Conservation (phyloP, 2,113 vertebrate genomes). For the Elephantulus edwardii region DNA sequence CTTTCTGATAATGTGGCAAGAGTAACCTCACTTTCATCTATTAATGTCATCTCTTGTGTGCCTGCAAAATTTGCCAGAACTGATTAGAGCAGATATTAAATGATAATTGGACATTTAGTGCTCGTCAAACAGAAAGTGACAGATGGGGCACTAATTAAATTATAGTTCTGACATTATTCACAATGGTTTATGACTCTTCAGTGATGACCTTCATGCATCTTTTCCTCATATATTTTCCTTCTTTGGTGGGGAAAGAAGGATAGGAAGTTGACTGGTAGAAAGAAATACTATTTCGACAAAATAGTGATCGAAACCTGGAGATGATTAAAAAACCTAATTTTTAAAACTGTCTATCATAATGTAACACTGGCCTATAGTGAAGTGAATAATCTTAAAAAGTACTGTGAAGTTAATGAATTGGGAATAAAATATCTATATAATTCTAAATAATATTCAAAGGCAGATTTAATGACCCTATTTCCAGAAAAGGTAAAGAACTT, state of each 20-base stretch:
- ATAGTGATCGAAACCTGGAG: constrained; percentile 48
- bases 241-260: constrained; percentile 54
- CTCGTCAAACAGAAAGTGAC: constrained; percentile 99
- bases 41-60: constrained; percentile 90
- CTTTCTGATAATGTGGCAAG: constrained; percentile 82
- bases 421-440: constrained; percentile 64
- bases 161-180: constrained; percentile 97
- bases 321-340: constrained; percentile 47
- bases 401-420: constrained; percentile 56
- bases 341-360: constrained; percentile 45
- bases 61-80: constrained; percentile 96
- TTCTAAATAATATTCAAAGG: constrained; percentile 49
- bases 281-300: constrained; percentile 40
- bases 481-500: constrained; percentile 48
- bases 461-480: constrained; percentile 44
- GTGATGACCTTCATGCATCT: constrained; percentile 93
- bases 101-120: constrained; percentile 99
- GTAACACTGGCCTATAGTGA: constrained; percentile 37
- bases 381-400: constrained; percentile 68
- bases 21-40: constrained; percentile 86
- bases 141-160: constrained; percentile 99
- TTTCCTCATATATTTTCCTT: constrained; percentile 59
- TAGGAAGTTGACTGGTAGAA: constrained; percentile 60
- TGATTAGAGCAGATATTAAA: constrained; percentile 99
- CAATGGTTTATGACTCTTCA: constrained; percentile 89